These are phyloP conservation scores for Anableps anableps DNA, from an alignment of 2,797 vertebrate species.

Conservation along the genomic window DNA sequence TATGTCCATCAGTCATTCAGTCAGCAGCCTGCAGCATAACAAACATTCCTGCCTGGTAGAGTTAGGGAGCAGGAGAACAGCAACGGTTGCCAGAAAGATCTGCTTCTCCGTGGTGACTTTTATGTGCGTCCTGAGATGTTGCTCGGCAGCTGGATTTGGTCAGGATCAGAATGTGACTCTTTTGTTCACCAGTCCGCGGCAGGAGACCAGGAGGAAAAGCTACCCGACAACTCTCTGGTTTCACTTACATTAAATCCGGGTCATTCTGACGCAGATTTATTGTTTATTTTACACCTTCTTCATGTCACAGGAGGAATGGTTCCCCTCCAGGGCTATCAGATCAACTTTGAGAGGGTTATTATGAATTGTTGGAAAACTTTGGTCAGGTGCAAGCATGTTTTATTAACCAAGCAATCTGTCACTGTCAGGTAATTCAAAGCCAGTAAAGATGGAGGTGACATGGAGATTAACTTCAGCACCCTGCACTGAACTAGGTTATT, in stretches of 20 bases:
- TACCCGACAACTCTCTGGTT: slow-evolving; percentile 38
- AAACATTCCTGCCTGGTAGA: slow-evolving; percentile 69
- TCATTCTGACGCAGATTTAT: slow-evolving; percentile 2
- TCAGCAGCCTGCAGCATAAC: slow-evolving; percentile 69
- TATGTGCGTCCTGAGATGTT: slow-evolving; percentile 48
- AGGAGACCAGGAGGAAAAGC: slow-evolving; percentile 21
- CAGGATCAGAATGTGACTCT: slow-evolving; percentile 10
- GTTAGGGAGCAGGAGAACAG: slow-evolving; percentile 51
- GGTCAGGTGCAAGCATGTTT: slow-evolving; percentile 16
- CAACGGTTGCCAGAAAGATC: slow-evolving; percentile 57
- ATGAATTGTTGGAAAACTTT: slow-evolving; percentile 1
- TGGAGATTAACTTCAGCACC: slow-evolving; percentile 6
- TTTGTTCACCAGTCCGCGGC: slow-evolving; percentile 36
- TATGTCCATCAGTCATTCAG: slow-evolving; percentile 31
- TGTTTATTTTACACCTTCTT: neutral
- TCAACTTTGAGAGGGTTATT: neutral
- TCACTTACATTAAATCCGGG: slow-evolving; percentile 20
- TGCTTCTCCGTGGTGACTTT: slow-evolving; percentile 37
- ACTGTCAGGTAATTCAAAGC: slow-evolving; percentile 19
- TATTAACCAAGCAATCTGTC: slow-evolving; percentile 37
- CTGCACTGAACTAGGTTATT: neutral
- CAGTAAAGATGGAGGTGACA: slow-evolving; percentile 15
- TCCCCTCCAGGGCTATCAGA: slow-evolving; percentile 6
- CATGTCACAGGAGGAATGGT: slow-evolving; percentile 7
- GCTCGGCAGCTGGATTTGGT: slow-evolving; percentile 65